Conservation (phyloP, 2,113 vertebrate species). For the Phalacrocorax pelagicus region DNA sequence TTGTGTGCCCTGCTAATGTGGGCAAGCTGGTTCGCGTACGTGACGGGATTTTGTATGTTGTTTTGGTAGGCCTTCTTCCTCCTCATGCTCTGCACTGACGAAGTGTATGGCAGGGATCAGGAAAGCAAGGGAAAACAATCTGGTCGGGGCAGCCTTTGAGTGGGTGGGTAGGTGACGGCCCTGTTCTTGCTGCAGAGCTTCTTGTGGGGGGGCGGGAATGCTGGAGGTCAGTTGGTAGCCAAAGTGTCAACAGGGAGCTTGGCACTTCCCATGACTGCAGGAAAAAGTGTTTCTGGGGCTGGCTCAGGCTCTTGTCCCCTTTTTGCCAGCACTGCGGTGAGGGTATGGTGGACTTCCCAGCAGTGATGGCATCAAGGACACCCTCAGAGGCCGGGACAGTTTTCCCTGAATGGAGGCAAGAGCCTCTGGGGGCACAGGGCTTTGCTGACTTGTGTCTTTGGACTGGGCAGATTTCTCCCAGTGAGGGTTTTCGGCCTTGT, state of each 20-base stretch:
- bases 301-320: not conserved
- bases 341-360: not conserved
- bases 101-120: not conserved
- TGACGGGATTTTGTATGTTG: not conserved
- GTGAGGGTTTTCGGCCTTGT: not conserved
- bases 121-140: not conserved
- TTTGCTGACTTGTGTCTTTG: not conserved
- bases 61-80: not conserved
- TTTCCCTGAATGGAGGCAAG: not conserved
- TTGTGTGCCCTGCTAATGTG: not conserved
- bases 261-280: not conserved
- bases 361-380: not conserved
- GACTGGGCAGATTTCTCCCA: not conserved
- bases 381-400: rapidly evolving
- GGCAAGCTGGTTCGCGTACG: rapidly evolving
- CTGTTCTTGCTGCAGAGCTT: not conserved
- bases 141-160: not conserved
- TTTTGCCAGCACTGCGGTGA: not conserved
- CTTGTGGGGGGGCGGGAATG: not conserved
- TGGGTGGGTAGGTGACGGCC: not conserved
- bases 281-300: rapidly evolving
- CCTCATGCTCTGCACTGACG: rapidly evolving
- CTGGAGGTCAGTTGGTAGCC: not conserved
- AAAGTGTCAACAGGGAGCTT: not conserved
- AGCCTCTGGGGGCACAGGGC: no score